Evolutionary conservation across 2,113 vertebrate genomes (phyloP), one percentile per base, ranked within the genome.

Genomic region (Rafetus swinhoei): DNA sequence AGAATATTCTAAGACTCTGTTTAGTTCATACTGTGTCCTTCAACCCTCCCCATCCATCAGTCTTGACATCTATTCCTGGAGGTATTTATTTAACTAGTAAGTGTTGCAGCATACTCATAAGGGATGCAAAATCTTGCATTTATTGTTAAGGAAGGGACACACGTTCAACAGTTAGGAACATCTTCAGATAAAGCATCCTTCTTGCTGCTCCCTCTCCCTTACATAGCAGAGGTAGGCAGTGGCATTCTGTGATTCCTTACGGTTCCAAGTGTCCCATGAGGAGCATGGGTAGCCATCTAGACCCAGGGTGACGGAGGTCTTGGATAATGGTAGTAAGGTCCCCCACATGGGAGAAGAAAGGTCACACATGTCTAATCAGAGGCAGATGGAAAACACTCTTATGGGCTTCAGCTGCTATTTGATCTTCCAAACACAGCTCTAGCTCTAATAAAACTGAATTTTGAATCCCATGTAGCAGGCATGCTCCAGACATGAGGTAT

Each of bases 381-480:
- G 90, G 91, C 97, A 97, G 93, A 97, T 97, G 97, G 96, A 95
- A 96, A 89, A 96, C 96, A 97, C 96, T 95, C 79, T 60, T 60
- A 60, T 25, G 87, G 32, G 62, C 84, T 92, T 93, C 97, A 97
- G 97, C 94, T 97, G 97, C 95, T 92, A 91, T 97, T 97, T 97
- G 97, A 97, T 97, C 95, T 96, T 95, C 95, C 93, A 96, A 97
- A 97, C 94, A 93, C 96, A 94, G 95, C 93, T 97, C 97, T 97
- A 96, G 94, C 91, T 97, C 95, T 91, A 93, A 97, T 97, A 96
- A 97, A 97, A 95, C 84, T 60, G 94, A 97, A 95, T 95, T 97
- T 93, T 93, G 95, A 95, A 95, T 97, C 69, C 25, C 91, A 97
- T 90, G 27, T 25, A 85, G 84, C 79, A 86, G 93, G 77, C 35